These are phyloP conservation scores for Auanema freiburgensis DNA, from an alignment of 2,888 invertebrate species.

Conservation along the genomic window DNA sequence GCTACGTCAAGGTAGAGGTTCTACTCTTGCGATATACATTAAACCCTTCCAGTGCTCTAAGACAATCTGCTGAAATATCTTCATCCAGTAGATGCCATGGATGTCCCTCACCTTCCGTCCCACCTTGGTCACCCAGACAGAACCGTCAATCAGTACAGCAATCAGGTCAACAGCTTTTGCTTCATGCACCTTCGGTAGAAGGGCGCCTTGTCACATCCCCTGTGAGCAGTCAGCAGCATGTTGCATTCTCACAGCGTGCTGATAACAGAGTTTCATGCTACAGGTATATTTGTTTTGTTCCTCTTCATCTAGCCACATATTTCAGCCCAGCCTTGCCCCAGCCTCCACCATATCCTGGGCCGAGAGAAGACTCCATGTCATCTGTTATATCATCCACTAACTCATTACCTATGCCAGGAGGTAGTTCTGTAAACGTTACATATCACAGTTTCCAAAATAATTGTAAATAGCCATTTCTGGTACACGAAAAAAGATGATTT, in stretches of 20 bases:
- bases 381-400: slow-evolving; percentile 46
- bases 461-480: slow-evolving; percentile 24
- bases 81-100: not conserved
- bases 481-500: not conserved
- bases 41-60: slow-evolving; percentile 6
- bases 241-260: not conserved
- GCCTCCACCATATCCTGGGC: slow-evolving; percentile 41
- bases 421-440: slow-evolving; percentile 22
- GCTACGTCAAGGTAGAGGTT: slow-evolving; percentile 8
- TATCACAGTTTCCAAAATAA: slow-evolving; percentile 35
- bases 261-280: not conserved
- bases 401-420: slow-evolving; percentile 35
- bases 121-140: slow-evolving; percentile 12
- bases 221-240: not conserved
- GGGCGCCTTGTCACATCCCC: slow-evolving; percentile 11
- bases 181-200: slow-evolving; percentile 4
- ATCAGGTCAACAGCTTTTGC: no score
- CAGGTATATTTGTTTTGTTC: not conserved
- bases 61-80: slow-evolving; percentile 18
- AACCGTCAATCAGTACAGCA: no score
- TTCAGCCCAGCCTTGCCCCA: slow-evolving; percentile 21
- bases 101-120: not conserved
- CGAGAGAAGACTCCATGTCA: slow-evolving; percentile 28
- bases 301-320: not conserved
- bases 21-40: not conserved